A percentile compares a stretch with the other conserved stretches of the same genome.
Conservation (phyloP, 2,113 vertebrate species). For the Ceuthmochares aereus region DNA sequence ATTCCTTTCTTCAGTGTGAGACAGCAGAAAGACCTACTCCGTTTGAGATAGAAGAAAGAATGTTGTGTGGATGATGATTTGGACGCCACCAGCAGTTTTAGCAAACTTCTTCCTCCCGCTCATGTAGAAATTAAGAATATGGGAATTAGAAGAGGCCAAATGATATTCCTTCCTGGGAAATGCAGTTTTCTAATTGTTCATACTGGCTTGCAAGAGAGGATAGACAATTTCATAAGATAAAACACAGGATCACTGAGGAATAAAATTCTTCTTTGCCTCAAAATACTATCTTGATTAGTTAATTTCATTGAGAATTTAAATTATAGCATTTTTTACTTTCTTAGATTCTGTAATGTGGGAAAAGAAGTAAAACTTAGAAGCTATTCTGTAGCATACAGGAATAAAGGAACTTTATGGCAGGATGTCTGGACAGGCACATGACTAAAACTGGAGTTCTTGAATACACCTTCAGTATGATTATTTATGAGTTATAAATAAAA, state of each 20-base stretch:
- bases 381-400: not conserved
- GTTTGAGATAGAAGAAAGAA: not conserved
- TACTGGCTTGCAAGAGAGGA: not conserved
- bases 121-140: not conserved
- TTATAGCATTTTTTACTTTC: not conserved
- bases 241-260: not conserved
- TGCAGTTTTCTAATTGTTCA: not conserved
- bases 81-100: not conserved
- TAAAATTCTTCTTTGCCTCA: not conserved
- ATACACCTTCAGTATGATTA: not conserved
- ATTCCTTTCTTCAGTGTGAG: not conserved
- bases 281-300: not conserved
- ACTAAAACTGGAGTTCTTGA: not conserved
- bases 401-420: not conserved
- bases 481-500: not conserved
- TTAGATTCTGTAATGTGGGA: not conserved
- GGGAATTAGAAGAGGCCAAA: not conserved
- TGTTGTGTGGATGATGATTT: not conserved
- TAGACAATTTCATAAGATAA: not conserved
- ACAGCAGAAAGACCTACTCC: not conserved
- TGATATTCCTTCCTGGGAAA: not conserved
- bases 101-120: not conserved
- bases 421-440: not conserved
- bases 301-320: not conserved
- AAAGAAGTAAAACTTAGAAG: not conserved